phyloP scores from a whole-genome alignment of 2,113 vertebrate genomes.

The Archocentrus centrarchus region DNA sequence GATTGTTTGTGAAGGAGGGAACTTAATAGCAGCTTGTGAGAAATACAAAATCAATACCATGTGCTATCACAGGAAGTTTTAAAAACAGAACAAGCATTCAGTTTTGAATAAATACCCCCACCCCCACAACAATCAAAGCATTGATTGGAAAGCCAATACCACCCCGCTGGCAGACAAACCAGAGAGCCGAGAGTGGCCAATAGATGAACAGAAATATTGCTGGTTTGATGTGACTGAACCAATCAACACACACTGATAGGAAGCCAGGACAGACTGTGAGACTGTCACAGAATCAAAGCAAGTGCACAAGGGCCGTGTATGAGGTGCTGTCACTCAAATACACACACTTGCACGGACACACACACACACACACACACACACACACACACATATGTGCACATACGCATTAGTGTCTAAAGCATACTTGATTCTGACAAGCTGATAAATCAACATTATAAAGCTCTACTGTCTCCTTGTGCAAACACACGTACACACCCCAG shows the following conservation, averaged over 20 bases:
- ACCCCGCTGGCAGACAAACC: slow-evolving; percentile 39
- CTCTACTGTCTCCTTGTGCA: slow-evolving; percentile 50
- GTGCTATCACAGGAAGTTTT: slow-evolving; percentile 53
- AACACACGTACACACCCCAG: slow-evolving; percentile 28
- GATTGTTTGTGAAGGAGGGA: slow-evolving; percentile 64
- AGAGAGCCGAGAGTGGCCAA: slow-evolving; percentile 47
- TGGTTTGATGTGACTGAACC: slow-evolving; percentile 74
- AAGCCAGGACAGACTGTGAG: slow-evolving; percentile 43
- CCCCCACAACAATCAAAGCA: slow-evolving; percentile 70
- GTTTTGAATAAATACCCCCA: slow-evolving; percentile 68
- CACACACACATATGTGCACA: slow-evolving; percentile 46
- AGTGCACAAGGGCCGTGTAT: slow-evolving; percentile 54
- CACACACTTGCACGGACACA: slow-evolving; percentile 1
- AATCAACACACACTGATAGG: slow-evolving; percentile 51
- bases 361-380: not conserved
- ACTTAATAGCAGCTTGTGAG: slow-evolving; percentile 67
- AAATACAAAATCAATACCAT: slow-evolving; percentile 76
- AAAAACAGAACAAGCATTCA: slow-evolving; percentile 50
- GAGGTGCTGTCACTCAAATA: slow-evolving; percentile 68
- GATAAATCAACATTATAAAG: slow-evolving; percentile 83
- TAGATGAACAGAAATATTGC: slow-evolving; percentile 73
- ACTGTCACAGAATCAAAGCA: slow-evolving; percentile 65
- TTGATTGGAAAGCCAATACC: slow-evolving; percentile 80
- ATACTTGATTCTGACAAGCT: slow-evolving; percentile 79
- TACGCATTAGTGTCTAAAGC: slow-evolving; percentile 65